A percentile compares a stretch with the other conserved stretches of the same genome.
Conservation (phyloP, 2,113 vertebrate genomes). For the Ammodytes marinus region DNA sequence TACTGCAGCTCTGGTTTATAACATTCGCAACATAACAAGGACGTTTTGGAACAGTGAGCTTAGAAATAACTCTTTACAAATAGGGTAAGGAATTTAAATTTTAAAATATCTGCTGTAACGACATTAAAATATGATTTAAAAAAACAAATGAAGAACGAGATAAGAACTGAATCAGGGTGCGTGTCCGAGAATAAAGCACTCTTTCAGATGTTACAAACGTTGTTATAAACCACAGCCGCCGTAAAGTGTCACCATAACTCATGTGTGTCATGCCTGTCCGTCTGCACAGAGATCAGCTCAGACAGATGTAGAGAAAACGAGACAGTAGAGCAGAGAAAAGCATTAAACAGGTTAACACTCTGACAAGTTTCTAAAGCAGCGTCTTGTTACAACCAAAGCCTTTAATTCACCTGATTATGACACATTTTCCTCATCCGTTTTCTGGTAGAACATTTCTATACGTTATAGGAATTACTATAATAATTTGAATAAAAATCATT, state of each 20-base stretch:
- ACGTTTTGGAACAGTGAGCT: neutral
- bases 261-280: conserved; percentile 34
- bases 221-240: conserved; percentile 54
- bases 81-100: conserved; percentile 1
- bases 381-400: conserved; percentile 7
- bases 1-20: conserved; percentile 37
- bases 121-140: neutral
- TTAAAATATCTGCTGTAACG: neutral
- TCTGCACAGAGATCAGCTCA: conserved; percentile 33
- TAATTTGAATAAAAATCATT: neutral
- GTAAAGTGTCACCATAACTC: conserved; percentile 22
- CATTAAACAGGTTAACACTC: conserved; percentile 13
- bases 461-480: neutral
- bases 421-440: neutral
- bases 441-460: neutral
- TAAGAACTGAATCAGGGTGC: neutral
- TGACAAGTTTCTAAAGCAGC: conserved; percentile 21
- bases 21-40: neutral
- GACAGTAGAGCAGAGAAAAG: conserved; percentile 48
- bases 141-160: neutral
- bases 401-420: conserved; percentile 21
- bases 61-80: neutral
- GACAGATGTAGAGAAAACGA: conserved; percentile 38
- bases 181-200: neutral
- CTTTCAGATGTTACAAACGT: neutral